phyloP scores from a whole-genome alignment of 2,113 vertebrate species.

The Tautogolabrus adspersus region DNA sequence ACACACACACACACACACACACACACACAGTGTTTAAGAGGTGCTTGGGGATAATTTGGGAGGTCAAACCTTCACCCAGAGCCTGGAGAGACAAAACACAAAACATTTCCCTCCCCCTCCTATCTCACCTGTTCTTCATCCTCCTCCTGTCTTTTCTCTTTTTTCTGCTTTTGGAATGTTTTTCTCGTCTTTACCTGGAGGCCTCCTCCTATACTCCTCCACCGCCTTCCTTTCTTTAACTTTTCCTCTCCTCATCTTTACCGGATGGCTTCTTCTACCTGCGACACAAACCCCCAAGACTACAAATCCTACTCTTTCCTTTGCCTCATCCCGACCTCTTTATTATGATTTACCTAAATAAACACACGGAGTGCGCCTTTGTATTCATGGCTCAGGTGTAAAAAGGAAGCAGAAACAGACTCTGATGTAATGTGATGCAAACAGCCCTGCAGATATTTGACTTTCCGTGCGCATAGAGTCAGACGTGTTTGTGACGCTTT shows the following conservation, averaged over 20 bases:
- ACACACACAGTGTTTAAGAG: background rate
- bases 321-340: background rate
- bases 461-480: background rate
- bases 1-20: no score
- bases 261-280: no score
- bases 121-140: conserved; percentile 36
- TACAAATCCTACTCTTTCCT: background rate
- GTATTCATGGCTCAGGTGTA: no score
- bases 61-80: conserved; percentile 37
- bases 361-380: no score
- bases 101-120: background rate
- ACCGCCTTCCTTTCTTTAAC: no score
- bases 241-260: no score
- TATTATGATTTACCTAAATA: background rate
- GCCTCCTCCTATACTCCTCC: background rate
- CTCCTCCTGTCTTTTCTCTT: background rate
- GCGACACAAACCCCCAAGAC: no score
- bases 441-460: background rate
- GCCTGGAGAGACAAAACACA: conserved; percentile 50
- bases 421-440: background rate
- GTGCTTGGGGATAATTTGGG: conserved; percentile 13
- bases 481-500: background rate
- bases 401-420: background rate
- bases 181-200: background rate
- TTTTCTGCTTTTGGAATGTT: background rate